Percentiles rank a stretch among this genome's conserved stretches.
These are phyloP conservation scores for Myxocyprinus asiaticus DNA, from an alignment of 2,113 vertebrate species.

Conservation along the genomic window DNA sequence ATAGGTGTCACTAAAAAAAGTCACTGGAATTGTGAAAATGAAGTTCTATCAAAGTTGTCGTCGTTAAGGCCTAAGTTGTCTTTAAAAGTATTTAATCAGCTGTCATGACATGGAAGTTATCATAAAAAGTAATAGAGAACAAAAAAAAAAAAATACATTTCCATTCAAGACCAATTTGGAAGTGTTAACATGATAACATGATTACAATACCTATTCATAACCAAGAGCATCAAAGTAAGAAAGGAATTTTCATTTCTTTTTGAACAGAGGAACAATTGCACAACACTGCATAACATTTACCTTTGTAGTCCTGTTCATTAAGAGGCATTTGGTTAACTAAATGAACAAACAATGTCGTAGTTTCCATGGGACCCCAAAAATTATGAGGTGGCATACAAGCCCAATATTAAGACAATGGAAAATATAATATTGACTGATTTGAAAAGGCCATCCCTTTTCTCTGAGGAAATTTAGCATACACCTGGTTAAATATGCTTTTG, in stretches of 20 bases:
- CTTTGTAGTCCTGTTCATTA: slow-evolving; percentile 87
- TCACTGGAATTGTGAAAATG: too few relatives aligned
- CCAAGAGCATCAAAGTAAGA: background rate
- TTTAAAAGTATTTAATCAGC: too few relatives aligned
- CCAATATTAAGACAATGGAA: slow-evolving; percentile 83
- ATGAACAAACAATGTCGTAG: slow-evolving; percentile 90
- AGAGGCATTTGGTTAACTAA: slow-evolving; percentile 90
- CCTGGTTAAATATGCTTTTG: slow-evolving; percentile 88
- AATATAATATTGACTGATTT: slow-evolving; percentile 92
- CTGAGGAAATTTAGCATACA: slow-evolving; percentile 88
- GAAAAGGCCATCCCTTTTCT: slow-evolving; percentile 87
- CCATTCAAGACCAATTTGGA: background rate
- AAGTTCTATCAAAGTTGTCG: too few relatives aligned
- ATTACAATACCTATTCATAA: slow-evolving; percentile 6
- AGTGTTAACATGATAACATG: background rate
- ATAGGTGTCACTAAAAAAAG: slow-evolving; percentile 6
- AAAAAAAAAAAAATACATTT: background rate
- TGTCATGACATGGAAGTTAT: background rate
- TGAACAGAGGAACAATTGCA: slow-evolving; percentile 80
- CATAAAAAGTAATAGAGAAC: background rate
- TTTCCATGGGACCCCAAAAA: slow-evolving; percentile 88
- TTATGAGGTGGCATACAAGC: slow-evolving; percentile 85
- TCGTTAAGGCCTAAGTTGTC: too few relatives aligned
- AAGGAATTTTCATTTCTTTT: slow-evolving; percentile 29
- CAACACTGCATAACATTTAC: slow-evolving; percentile 90